These are phyloP conservation scores for Chloroceryle aenea DNA, from an alignment of 2,113 vertebrate genomes.

Conservation along the genomic window DNA sequence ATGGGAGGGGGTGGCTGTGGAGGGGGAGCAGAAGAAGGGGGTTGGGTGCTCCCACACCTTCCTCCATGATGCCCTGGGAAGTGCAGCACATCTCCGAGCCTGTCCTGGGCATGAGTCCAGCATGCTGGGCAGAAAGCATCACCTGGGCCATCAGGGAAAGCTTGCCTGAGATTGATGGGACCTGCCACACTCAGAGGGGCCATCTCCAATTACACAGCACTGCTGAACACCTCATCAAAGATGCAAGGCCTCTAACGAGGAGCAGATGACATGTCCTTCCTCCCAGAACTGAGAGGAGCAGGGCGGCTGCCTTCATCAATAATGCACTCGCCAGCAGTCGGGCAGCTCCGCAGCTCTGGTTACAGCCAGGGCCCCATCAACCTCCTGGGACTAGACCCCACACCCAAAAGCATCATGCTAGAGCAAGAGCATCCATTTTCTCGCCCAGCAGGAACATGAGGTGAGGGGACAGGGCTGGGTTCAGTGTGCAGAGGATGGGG, in stretches of 20 bases:
- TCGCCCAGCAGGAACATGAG: neutral
- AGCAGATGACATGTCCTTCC: conserved; percentile 51
- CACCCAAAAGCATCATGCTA: accelerated
- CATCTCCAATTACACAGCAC: conserved; percentile 45
- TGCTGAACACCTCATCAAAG: conserved; percentile 54
- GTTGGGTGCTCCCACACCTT: neutral
- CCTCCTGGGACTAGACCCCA: accelerated
- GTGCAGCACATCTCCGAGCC: neutral
- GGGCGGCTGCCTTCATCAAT: conserved; percentile 49
- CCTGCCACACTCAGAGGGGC: neutral
- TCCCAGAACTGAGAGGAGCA: neutral
- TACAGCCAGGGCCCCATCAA: neutral
- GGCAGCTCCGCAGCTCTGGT: conserved; percentile 10
- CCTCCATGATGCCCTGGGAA: accelerated
- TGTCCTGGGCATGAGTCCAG: neutral
- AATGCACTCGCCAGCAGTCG: neutral
- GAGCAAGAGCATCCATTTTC: neutral
- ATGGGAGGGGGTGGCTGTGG: too few species aligned
- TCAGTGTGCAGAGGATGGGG: neutral
- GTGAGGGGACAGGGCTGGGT: neutral
- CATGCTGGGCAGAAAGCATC: neutral
- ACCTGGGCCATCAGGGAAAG: neutral
- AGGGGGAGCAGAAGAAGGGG: neutral
- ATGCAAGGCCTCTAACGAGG: conserved; percentile 66
- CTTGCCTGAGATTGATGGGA: conserved; percentile 61